Evolutionary conservation across 2,888 invertebrate genomes (phyloP).

Genomic region (Merodon equestris): DNA sequence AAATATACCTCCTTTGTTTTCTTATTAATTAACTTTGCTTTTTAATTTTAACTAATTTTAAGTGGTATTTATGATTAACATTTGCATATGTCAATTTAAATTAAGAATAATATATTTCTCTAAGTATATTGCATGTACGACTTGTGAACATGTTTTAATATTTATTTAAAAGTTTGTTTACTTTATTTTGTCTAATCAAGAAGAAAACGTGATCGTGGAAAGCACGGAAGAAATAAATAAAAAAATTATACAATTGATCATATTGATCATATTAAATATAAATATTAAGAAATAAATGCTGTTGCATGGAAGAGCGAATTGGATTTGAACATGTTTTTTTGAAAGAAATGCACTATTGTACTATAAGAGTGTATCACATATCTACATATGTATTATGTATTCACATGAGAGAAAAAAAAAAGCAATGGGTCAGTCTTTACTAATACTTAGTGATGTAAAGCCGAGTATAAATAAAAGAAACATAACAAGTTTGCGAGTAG

Average conservation of each 20-base stretch:
- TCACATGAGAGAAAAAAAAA: too few relatives aligned
- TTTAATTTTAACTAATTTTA: conserved; percentile 50
- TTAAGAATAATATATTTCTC: conserved; percentile 40
- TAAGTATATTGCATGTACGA: conserved; percentile 33
- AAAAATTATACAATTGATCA: conserved; percentile 57
- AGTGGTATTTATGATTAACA: conserved; percentile 39
- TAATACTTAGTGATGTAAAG: too few relatives aligned
- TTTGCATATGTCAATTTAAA: conserved; percentile 19
- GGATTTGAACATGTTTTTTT: too few relatives aligned
- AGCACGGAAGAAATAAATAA: conserved; percentile 50
- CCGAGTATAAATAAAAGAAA: too few relatives aligned
- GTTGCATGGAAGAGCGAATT: too few relatives aligned
- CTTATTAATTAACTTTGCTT: conserved; percentile 40
- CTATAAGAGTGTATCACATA: too few relatives aligned
- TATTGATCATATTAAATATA: too few relatives aligned
- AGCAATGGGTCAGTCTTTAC: too few relatives aligned
- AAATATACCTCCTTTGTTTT: background rate
- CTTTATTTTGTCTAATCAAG: conserved; percentile 41
- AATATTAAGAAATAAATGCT: too few relatives aligned
- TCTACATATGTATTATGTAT: too few relatives aligned
- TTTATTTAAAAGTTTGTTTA: conserved; percentile 16
- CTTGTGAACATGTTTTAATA: conserved; percentile 8
- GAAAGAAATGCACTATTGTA: too few relatives aligned
- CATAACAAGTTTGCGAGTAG: too few relatives aligned
- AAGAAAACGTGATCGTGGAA: conserved; percentile 48